phyloP scores from a whole-genome alignment of 2,888 invertebrate genomes.

The Caenorhabditis doughertyi region DNA sequence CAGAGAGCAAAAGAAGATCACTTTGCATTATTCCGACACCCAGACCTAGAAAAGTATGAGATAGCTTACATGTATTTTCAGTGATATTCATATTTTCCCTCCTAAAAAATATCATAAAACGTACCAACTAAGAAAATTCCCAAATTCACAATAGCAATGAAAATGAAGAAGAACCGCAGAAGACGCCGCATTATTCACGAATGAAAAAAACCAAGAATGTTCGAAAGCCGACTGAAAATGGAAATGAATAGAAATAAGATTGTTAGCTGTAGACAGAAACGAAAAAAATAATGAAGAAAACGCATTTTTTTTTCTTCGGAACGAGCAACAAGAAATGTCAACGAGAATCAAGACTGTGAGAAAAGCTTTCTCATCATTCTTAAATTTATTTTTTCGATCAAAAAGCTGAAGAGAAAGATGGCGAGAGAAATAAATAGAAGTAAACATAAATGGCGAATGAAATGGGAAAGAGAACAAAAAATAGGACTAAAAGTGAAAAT shows the following conservation, averaged over 20 bases:
- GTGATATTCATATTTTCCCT: no score
- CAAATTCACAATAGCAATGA: constrained; percentile 58
- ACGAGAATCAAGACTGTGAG: constrained; percentile 39
- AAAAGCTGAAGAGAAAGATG: neutral
- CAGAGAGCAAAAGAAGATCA: constrained; percentile 68
- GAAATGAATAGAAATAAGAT: constrained; percentile 17
- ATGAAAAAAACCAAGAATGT: constrained; percentile 8
- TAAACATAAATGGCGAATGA: neutral
- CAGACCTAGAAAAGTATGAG: constrained; percentile 59
- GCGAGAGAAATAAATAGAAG: constrained; percentile 2
- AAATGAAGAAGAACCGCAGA: constrained; percentile 56
- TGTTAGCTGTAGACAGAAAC: neutral
- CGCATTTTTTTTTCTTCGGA: neutral
- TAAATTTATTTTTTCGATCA: neutral
- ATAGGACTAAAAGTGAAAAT: neutral
- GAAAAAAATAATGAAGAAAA: constrained; percentile 29
- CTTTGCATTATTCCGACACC: constrained; percentile 68
- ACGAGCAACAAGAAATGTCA: neutral
- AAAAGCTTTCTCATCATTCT: constrained; percentile 19
- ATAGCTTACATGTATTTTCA: no score
- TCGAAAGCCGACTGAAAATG: neutral
- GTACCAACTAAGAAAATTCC: constrained; percentile 63
- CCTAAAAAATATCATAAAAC: neutral
- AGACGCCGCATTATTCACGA: constrained; percentile 47
- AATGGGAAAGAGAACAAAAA: neutral